Percentiles rank a stretch among this genome's conserved stretches.
phyloP scores from a whole-genome alignment of 2,888 invertebrate species.

The Leptogaster cylindrica region DNA sequence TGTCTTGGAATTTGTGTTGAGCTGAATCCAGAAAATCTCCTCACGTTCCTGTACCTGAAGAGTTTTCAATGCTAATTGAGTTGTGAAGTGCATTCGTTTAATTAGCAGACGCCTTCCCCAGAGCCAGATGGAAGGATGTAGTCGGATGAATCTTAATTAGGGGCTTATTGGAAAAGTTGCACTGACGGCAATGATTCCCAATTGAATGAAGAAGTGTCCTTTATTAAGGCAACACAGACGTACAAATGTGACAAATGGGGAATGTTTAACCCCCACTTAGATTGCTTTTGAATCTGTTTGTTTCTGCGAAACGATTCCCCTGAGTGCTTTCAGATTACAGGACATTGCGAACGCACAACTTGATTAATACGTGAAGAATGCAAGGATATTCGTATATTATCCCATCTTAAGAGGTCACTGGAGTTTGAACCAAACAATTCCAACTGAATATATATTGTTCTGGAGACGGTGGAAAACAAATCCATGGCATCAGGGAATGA shows the following conservation, averaged over 20 bases:
- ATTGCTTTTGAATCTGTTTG: not conserved
- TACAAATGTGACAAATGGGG: conserved; percentile 22
- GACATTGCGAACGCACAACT: not conserved
- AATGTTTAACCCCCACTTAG: not conserved
- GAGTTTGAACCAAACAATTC: no score
- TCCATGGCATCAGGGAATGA: conserved; percentile 1
- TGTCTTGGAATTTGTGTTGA: no score
- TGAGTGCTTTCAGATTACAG: not conserved
- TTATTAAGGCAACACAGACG: conserved; percentile 7
- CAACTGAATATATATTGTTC: no score
- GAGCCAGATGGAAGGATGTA: no score
- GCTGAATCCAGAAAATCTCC: no score
- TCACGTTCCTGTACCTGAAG: conserved; percentile 21
- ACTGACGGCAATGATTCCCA: conserved; percentile 17
- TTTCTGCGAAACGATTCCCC: conserved; percentile 12
- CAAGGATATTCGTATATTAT: not conserved
- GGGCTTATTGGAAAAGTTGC: conserved; percentile 25
- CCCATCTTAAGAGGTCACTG: no score
- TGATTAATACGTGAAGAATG: not conserved
- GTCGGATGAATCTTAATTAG: no score
- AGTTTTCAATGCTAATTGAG: conserved; percentile 20
- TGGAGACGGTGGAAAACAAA: no score
- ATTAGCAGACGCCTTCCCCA: no score
- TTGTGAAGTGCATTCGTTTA: conserved; percentile 14
- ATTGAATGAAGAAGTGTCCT: not conserved